These are phyloP conservation scores for Urocolius indicus DNA, from an alignment of 2,113 vertebrate genomes.

Conservation along the genomic window DNA sequence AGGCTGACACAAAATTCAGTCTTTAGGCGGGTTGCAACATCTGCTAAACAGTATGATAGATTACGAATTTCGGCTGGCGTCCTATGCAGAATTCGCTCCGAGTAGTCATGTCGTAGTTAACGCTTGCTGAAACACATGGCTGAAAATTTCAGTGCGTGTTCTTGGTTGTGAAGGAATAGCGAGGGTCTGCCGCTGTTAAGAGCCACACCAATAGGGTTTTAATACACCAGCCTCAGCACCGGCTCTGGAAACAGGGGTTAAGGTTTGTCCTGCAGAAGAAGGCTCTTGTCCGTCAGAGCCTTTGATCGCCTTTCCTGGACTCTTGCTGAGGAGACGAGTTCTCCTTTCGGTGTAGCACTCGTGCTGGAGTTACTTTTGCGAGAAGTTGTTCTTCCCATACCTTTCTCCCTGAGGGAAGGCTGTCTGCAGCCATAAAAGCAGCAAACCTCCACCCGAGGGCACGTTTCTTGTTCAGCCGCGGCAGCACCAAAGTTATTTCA, in stretches of 20 bases:
- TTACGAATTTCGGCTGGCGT: not conserved
- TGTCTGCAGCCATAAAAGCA: not conserved
- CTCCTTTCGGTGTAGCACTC: not conserved
- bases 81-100: not conserved
- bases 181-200: not conserved
- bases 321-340: not conserved
- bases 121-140: not conserved
- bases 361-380: not conserved
- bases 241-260: not conserved
- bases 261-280: not conserved
- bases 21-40: not conserved
- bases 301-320: not conserved
- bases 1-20: not conserved
- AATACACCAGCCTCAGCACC: not conserved
- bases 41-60: not conserved
- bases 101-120: not conserved
- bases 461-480: not conserved
- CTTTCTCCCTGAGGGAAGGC: not conserved
- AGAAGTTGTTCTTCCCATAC: not conserved
- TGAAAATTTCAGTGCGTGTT: not conserved
- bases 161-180: not conserved
- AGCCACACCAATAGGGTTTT: fast-evolving
- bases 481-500: not conserved
- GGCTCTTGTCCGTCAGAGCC: not conserved
- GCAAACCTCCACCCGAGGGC: not conserved